These are phyloP conservation scores for Eupleurogrammus muticus DNA, from an alignment of 2,797 vertebrate species.

Conservation along the genomic window DNA sequence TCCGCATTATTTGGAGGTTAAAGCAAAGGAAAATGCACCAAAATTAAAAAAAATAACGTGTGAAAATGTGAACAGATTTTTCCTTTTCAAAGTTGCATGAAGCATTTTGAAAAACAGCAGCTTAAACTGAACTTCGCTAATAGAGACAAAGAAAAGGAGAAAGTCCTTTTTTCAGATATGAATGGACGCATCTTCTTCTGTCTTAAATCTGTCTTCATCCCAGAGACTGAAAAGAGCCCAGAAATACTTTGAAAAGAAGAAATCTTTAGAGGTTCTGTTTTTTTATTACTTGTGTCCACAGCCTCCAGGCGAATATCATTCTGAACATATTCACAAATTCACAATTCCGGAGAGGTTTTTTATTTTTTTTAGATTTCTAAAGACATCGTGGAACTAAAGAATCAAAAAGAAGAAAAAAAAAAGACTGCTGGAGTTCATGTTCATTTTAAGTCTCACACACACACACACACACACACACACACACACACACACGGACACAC, in stretches of 20 bases:
- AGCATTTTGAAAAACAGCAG: background rate
- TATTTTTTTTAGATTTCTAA: background rate
- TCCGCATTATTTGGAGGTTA: background rate
- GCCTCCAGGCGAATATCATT: background rate
- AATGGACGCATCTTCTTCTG: too few species aligned
- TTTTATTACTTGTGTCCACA: background rate
- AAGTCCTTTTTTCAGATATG: background rate
- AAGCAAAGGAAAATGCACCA: background rate
- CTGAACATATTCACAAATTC: background rate
- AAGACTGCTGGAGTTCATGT: background rate
- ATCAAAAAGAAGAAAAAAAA: background rate
- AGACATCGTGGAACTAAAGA: background rate
- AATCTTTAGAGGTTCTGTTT: background rate
- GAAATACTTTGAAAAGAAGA: background rate
- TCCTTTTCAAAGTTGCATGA: background rate
- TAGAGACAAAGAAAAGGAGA: too few species aligned
- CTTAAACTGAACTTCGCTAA: background rate
- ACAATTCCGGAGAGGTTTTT: background rate
- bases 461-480: conserved; percentile 14
- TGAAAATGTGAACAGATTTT: background rate
- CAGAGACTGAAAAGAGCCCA: too few species aligned
- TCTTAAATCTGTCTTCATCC: too few species aligned
- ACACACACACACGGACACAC: too few species aligned
- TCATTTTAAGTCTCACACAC: too few species aligned
- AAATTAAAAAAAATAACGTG: too few species aligned